These are phyloP conservation scores for Scomber japonicus DNA, from an alignment of 2,113 vertebrate genomes.

Conservation along the genomic window DNA sequence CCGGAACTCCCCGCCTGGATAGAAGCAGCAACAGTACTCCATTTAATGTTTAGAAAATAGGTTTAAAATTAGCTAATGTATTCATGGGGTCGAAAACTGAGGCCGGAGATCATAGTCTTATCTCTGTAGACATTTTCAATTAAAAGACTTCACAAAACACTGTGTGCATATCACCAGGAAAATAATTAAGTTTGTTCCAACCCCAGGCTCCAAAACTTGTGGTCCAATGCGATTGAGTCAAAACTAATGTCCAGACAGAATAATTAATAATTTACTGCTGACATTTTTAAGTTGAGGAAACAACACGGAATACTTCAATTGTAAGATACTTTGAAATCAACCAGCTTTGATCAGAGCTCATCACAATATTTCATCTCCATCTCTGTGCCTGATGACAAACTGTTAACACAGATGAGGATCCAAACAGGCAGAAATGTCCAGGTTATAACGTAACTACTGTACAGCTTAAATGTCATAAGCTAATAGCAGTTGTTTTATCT, in stretches of 20 bases:
- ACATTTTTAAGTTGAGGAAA: not conserved
- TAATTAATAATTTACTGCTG: constrained; percentile 4
- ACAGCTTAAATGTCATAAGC: no score
- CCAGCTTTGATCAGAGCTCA: constrained; percentile 9
- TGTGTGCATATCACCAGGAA: constrained; percentile 6
- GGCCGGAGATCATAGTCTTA: constrained; percentile 30
- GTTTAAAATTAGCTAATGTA: constrained; percentile 24
- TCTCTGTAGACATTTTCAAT: constrained; percentile 34
- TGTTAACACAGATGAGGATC: not conserved
- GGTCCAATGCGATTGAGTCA: constrained; percentile 10
- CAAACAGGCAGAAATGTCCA: not conserved
- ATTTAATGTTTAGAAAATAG: not conserved
- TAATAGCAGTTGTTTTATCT: not conserved
- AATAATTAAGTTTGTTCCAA: constrained; percentile 26
- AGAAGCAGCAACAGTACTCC: constrained; percentile 11
- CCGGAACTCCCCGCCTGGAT: not conserved
- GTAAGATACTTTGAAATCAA: not conserved
- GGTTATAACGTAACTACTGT: not conserved
- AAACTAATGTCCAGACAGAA: not conserved
- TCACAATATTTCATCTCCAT: not conserved
- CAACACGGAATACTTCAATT: not conserved
- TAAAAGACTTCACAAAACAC: not conserved
- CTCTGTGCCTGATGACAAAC: not conserved
- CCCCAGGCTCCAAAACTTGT: not conserved
- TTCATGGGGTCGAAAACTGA: constrained; percentile 12